Evolutionary conservation across 2,113 vertebrate species (phyloP), one percentile per base, ranked within the genome.

Genomic region (Gambusia affinis): DNA sequence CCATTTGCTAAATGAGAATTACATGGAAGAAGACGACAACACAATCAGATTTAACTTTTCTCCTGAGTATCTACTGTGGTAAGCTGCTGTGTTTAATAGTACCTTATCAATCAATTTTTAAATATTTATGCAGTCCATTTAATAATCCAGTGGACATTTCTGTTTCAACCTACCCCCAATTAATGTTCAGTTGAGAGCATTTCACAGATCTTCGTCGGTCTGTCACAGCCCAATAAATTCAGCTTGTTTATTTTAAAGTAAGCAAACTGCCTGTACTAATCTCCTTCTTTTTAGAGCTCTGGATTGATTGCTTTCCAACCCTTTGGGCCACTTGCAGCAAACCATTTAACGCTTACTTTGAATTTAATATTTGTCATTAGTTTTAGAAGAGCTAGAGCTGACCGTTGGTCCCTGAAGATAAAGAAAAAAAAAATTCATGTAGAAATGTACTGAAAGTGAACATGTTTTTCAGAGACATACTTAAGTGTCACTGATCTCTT

Each of bases 1-100:
- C 80, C 95, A 94, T 0, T 93, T 99, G 3, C 94, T 99, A 65
- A 99, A 97, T 8, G 96, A 98, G 82, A 99, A 99, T 91, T 99
- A 97, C 0, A 95, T 95, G 70, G 96, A 97, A 72, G 97, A 98
- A 0, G 98, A 99, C 3, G 98, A 99, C 93, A 99, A 99, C 92
- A 98, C 96, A 83, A 92, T 97, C 90, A 95, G 96, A 7, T 95
- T 93, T 61, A 94, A 97, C 83, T 99, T 98, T 87, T 96, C 96
- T 0, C 95, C 92, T 0, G 95, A 98, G 73, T 98, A 98, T 90
- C 95, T 99, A 75, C 92, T 95, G 66, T 99, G 98, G 98, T 99
- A 88, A 95, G 95, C 91, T 15, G 37, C 22, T 42, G 1, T 14
- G 8, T 39, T 39, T 27, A 66, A 12, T 35, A 11, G 12, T 11